Conservation (phyloP, 2,888 invertebrate genomes). For the Clusia tigrina region DNA sequence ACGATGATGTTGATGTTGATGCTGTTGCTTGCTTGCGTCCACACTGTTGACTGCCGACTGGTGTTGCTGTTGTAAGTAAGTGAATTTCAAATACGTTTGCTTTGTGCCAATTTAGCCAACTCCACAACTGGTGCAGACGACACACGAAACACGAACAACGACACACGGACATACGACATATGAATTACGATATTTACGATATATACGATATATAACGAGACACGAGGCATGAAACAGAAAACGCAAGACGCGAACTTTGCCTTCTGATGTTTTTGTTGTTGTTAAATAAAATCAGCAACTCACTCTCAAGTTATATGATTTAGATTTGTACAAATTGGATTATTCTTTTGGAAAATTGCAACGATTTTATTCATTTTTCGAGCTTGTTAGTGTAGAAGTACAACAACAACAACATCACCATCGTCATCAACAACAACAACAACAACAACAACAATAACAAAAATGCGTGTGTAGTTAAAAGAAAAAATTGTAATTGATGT, state of each 20-base stretch:
- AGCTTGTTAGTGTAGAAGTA: slow-evolving; percentile 28
- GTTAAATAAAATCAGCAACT: slow-evolving; percentile 10
- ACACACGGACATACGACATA: too few relatives aligned
- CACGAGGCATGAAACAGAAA: too few relatives aligned
- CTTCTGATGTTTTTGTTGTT: slow-evolving; percentile 34
- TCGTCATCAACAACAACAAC: slow-evolving; percentile 51
- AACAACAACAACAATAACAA: too few relatives aligned
- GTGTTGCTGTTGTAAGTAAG: too few relatives aligned
- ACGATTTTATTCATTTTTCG: slow-evolving; percentile 2
- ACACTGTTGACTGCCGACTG: not conserved
- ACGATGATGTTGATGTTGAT: slow-evolving; percentile 21
- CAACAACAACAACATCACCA: slow-evolving; percentile 47
- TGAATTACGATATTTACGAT: too few relatives aligned
- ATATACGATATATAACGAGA: too few relatives aligned
- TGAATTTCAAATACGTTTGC: too few relatives aligned
- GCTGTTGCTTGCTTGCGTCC: slow-evolving; percentile 5
- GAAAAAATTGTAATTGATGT: not conserved
- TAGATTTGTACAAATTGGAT: slow-evolving; percentile 8
- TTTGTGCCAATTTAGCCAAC: too few relatives aligned
- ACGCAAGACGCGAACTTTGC: not conserved
- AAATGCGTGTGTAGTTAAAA: slow-evolving; percentile 26
- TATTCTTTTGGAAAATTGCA: slow-evolving; percentile 16
- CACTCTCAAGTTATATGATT: not conserved
- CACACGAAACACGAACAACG: too few relatives aligned
- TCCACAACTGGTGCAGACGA: too few relatives aligned